phyloP scores from a whole-genome alignment of 2,113 vertebrate species.

The Nothoprocta perdicaria region DNA sequence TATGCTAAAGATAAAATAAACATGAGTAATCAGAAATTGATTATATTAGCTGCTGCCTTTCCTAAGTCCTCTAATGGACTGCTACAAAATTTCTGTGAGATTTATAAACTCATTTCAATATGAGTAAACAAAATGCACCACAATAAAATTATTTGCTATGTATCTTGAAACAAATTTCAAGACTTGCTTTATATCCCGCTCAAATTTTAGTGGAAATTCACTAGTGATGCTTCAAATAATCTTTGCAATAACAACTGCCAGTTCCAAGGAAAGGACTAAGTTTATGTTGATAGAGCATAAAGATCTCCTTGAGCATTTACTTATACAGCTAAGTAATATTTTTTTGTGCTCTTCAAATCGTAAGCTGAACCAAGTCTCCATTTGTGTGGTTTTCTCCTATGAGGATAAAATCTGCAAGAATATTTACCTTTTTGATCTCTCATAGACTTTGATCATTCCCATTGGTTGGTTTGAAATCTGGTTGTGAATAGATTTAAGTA shows the following conservation, averaged over 20 bases:
- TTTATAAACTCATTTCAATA: neutral
- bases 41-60: neutral
- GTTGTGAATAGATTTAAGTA: neutral
- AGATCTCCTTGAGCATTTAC: neutral
- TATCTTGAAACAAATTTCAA: neutral
- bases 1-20: neutral
- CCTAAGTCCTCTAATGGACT: neutral
- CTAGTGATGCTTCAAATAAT: neutral
- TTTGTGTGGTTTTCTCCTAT: neutral
- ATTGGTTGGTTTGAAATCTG: neutral
- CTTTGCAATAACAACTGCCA: neutral
- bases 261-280: neutral
- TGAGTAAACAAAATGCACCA: neutral
- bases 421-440: neutral
- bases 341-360: neutral
- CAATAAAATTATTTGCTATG: neutral
- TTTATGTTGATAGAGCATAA: neutral
- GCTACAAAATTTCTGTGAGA: neutral
- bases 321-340: neutral
- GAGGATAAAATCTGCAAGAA: neutral
- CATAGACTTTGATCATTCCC: neutral
- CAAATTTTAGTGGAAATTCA: neutral
- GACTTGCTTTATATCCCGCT: neutral
- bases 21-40: neutral
- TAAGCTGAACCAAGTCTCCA: neutral